Base-by-base conservation (phyloP, 2,113 vertebrate species). In the Marmota monax region DNA sequence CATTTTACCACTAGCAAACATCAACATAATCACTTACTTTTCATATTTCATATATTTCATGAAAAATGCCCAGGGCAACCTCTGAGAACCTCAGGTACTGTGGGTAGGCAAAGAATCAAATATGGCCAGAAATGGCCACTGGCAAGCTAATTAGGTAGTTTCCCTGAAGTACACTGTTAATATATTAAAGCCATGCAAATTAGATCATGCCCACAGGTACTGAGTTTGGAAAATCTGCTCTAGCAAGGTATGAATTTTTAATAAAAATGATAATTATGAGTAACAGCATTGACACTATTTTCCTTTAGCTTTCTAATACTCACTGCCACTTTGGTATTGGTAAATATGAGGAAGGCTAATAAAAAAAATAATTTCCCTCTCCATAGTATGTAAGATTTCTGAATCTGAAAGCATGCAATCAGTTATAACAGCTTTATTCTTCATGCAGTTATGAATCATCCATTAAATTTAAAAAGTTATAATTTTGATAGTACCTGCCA, bases 401-500 rank as follows among this genome's bases (percentile, higher is more conserved):
- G 58, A 94, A 72, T 37, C 63, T 67, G 45, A 93, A 92, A 96
- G n/a, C 56, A 80, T 13, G 18, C 11, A 78, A 84, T 83, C 7
- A 14, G 74, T 87, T 95, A 94, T 6, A 7, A 70, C n/a, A 70
- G 48, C 69, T 65, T 86, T 92, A 53, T 1, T 90, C 56, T 23
- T 45, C 7, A 65, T 45, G 86, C 4, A 39, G 77, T 56, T 1
- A 18, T 20, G 93, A 97, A 10, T 84, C 0, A 69, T 39, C 0
- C 34, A 34, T 51, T 48, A 87, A n/a, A 82, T 27, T 25, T 4
- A 4, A 32, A 86, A 23, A 45, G 10, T 69, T 14, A 1, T 63
- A 58, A 82, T 82, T 9, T 8, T 74, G 51, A 91, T 90, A 51
- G 92, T 98, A 99, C 99, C 99, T 99, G 99, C 99, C 99, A 99